Base-by-base conservation (phyloP, 2,113 vertebrate genomes). In the Capra hircus region DNA sequence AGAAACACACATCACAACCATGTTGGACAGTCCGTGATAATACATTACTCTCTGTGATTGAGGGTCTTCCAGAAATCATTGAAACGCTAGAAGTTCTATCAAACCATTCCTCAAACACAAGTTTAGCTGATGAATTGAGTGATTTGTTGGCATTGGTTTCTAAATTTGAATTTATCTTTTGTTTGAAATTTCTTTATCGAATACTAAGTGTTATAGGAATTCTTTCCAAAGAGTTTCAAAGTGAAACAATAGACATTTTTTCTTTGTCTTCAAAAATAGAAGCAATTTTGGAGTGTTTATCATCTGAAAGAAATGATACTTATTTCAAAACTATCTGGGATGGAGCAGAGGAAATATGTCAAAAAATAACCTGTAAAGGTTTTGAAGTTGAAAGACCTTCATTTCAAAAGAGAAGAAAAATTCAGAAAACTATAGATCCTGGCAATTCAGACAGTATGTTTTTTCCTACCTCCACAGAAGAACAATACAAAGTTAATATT, bases 91-190 rank as follows among this genome's bases (percentile, higher is more conserved):
- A 91, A 36, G 25, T 59, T n/a, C 28, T 87, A 30, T 84, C 96
- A 7, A 71, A 23, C 50, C 94, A 87, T 48, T 93, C 96, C 84
- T 86, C 94, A 95, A 88, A 97, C 84, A 95, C 78, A 94, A 86
- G 45, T 77, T 71, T 94, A 43, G 52, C 89, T 87, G 89, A 97
- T 88, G 82, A 97, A 83, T n/a, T 98, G 89, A 91, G 25, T 77
- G 96, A 97, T 50, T 90, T 98, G 86, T 59, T 97, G 90, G 67
- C 57, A n/a, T 2, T 91, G 21, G 28, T 98, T 96, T 98, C 95
- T 91, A 98, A 97, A 97, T 98, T 98, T 94, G 97, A 98, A 52
- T 98, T 98, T 94, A 94, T 98, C 64, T 98, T 98, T 95, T 97
- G 97, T 97, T 95, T 97, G 74, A 98, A 97, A 87, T 97, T 98